A percentile compares a stretch with the other conserved stretches of the same genome.
Conservation (phyloP, 2,113 vertebrate genomes). For the Hypocryptadius cinnamomeus region DNA sequence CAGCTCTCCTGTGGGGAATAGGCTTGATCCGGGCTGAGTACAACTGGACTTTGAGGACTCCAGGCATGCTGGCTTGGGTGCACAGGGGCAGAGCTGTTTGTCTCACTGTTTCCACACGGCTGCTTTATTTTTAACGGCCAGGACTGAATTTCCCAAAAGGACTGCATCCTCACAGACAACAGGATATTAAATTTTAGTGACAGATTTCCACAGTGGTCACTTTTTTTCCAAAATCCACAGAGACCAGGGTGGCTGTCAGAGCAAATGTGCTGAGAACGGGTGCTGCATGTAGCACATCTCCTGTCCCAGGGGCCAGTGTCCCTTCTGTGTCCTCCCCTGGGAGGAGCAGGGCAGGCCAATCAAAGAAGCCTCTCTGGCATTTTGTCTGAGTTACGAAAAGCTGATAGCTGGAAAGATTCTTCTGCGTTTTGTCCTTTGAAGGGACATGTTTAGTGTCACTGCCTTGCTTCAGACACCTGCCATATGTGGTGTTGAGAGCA, state of each 20-base stretch:
- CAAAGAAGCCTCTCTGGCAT: background rate
- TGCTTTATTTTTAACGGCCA: background rate
- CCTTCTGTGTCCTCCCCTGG: background rate
- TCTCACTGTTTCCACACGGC: background rate
- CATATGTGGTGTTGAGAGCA: background rate
- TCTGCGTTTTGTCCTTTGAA: background rate
- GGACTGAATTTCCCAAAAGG: slow-evolving; percentile 7
- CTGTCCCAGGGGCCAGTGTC: accelerated
- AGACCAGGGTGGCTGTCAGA: background rate
- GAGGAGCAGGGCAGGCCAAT: background rate
- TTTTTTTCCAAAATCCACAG: background rate
- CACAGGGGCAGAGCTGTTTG: background rate
- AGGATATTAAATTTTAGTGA: background rate
- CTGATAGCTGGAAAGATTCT: background rate
- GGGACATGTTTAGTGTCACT: background rate
- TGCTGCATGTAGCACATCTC: background rate
- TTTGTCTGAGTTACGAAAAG: background rate
- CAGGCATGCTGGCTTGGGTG: background rate
- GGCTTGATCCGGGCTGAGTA: background rate
- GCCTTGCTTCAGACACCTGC: background rate
- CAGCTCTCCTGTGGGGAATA: background rate
- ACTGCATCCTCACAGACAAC: background rate
- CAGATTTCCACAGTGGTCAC: background rate
- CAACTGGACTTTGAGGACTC: background rate
- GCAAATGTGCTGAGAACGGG: accelerated